phyloP scores from a whole-genome alignment of 53 echinoderm and acorn worm species.

The Holothuria leucospilota region DNA sequence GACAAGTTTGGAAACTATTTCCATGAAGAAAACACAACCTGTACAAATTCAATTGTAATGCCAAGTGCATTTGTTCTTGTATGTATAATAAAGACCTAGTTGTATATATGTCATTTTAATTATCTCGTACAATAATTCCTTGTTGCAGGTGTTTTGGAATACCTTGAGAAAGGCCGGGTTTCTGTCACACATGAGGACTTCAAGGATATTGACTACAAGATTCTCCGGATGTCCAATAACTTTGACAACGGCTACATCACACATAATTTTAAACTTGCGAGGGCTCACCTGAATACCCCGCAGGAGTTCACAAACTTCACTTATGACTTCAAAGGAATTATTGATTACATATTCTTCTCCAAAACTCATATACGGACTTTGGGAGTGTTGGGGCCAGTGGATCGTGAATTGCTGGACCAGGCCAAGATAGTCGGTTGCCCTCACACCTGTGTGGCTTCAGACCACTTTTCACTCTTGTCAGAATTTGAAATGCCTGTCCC shows the following conservation, averaged over 20 bases:
- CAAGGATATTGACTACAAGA: conserved; percentile 97
- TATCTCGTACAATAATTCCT: not conserved
- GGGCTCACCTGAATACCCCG: conserved; percentile 89
- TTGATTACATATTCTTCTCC: conserved; percentile 94
- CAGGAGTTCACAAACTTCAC: conserved; percentile 97
- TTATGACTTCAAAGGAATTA: conserved; percentile 97
- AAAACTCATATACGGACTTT: conserved; percentile 79
- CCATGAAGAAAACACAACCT: no score
- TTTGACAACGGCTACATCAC: conserved; percentile 88
- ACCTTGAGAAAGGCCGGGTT: conserved; percentile 85
- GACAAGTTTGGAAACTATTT: no score
- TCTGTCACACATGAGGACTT: conserved; percentile 93
- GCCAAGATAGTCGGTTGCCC: conserved; percentile 96
- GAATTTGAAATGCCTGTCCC: conserved; percentile 98
- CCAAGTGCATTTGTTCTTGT: no score
- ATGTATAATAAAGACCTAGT: no score
- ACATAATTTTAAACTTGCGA: conserved; percentile 81
- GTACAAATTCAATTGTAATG: no score
- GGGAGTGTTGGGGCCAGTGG: conserved; percentile 85
- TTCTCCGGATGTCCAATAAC: conserved; percentile 70
- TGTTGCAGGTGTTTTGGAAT: conserved; percentile 88
- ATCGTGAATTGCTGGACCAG: conserved; percentile 87
- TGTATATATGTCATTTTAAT: no score
- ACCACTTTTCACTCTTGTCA: conserved; percentile 92
- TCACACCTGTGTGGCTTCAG: conserved; percentile 87